Base-by-base conservation (phyloP, 2,113 vertebrate species). In the Chitala chitala region DNA sequence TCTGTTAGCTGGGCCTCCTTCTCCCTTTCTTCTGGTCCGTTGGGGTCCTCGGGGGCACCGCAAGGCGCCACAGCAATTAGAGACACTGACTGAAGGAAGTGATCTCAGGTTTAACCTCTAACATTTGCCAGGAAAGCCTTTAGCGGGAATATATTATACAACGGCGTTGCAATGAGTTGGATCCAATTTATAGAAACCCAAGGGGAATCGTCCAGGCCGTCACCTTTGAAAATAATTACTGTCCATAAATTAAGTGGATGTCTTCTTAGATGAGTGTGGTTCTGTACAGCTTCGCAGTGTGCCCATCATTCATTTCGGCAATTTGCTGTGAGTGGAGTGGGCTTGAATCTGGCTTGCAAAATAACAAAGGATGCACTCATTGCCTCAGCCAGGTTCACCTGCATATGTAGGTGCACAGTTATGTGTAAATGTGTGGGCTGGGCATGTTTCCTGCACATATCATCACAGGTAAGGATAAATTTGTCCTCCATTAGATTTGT, bases 161-260 rank as follows among this genome's bases (percentile, higher is more conserved):
- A 59, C 74, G 5, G 69, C 50, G 17, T 68, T 50, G 50, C 79
- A 78, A 84, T 82, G 65, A 74, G 80, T 79, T 64, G 65, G 31
- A 55, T 78, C 74, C 75, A 80, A 78, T 80, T 72, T 82, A 68
- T 71, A 44, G 61, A 71, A 40, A 38, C 54, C 81, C 79, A 76
- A 59, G 75, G 55, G 76, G 73, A 68, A 66, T 54, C 54, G 55
- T 76, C 68, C 59, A 58, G 72, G 73, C 66, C 64, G 53, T 76
- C 82, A 79, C 79, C 77, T 82, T 84, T 72, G 70, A 73, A 79
- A 80, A 80, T 80, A 80, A 84, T 84, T 82, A 81, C 56, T 36
- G 70, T 38, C 73, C 50, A 42, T 84, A 82, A 84, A 84, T 81
- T 69, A 82, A 80, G 78, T 82, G 79, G 81, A 76, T 74, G 81